Conservation (phyloP, 2,888 invertebrate genomes). For the Drosophila quinaria region DNA sequence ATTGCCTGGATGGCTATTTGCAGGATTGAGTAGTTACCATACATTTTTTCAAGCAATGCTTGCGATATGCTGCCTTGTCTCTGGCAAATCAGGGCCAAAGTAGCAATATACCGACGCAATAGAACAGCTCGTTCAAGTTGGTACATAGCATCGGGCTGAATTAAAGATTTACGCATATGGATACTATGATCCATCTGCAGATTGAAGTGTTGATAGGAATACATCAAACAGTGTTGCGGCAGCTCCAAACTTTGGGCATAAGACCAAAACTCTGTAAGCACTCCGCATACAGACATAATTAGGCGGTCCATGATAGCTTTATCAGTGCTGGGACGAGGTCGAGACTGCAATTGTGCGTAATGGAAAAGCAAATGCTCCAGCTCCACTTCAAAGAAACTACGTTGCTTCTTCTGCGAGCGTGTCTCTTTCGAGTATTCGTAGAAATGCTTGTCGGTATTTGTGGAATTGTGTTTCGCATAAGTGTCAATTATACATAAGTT, state of each 20-base stretch:
- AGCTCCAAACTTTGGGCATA: slow-evolving; percentile 80
- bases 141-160: slow-evolving; percentile 68
- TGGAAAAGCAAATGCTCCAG: slow-evolving; percentile 75
- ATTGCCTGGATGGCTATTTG: slow-evolving; percentile 79
- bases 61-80: slow-evolving; percentile 55
- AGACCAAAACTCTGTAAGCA: slow-evolving; percentile 81
- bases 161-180: slow-evolving; percentile 39
- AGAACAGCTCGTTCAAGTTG: slow-evolving; percentile 71
- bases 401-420: slow-evolving; percentile 59
- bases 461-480: not conserved
- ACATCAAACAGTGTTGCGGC: slow-evolving; percentile 72
- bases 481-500: slow-evolving; percentile 50
- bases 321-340: slow-evolving; percentile 21
- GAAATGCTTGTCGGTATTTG: slow-evolving; percentile 24
- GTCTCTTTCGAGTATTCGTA: slow-evolving; percentile 59
- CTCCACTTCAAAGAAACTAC: slow-evolving; percentile 78
- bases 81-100: slow-evolving; percentile 74
- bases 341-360: slow-evolving; percentile 71
- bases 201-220: slow-evolving; percentile 73
- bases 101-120: slow-evolving; percentile 81
- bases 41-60: slow-evolving; percentile 60
- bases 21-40: slow-evolving; percentile 74
- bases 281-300: slow-evolving; percentile 68
- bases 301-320: slow-evolving; percentile 24
- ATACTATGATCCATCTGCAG: slow-evolving; percentile 48